Evolutionary conservation across 1,140 invertebrate species (phyloP).

Genomic region (Rhyacophila brunnea): DNA sequence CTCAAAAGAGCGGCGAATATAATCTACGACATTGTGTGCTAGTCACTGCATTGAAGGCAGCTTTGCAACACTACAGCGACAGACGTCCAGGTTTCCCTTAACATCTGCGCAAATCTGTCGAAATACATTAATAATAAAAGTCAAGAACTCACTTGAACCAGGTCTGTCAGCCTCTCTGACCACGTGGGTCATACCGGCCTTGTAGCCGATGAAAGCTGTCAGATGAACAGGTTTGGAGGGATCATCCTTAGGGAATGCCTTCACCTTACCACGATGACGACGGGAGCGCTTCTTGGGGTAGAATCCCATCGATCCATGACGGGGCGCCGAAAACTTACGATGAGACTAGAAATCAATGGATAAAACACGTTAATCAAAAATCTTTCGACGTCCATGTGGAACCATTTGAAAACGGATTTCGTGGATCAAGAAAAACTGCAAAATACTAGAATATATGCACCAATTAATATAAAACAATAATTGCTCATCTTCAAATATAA

Average conservation of each 20-base stretch:
- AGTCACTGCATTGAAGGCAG: constrained; percentile 30
- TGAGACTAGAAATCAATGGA: constrained; percentile 76
- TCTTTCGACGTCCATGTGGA: no score
- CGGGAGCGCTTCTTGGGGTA: constrained; percentile 96
- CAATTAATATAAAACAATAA: no score
- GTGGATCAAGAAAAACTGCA: no score
- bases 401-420: no score
- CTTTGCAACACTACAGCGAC: constrained; percentile 19
- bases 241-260: constrained; percentile 99
- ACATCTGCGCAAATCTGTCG: constrained; percentile 15
- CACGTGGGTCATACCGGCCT: constrained; percentile 99
- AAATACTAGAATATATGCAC: no score
- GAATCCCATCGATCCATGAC: constrained; percentile 99
- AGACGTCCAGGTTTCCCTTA: constrained; percentile 15
- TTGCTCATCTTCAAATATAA: no score
- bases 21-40: constrained; percentile 45
- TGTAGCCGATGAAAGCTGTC: constrained; percentile 97
- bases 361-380: not conserved
- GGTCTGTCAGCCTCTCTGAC: constrained; percentile 98
- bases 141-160: constrained; percentile 87
- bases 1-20: constrained; percentile 42
- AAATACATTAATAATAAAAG: not conserved
- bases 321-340: constrained; percentile 98
- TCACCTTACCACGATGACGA: constrained; percentile 96
- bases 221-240: constrained; percentile 94